Evolutionary conservation across 2,888 invertebrate genomes (phyloP).

Genomic region (Ditula angustiorana): DNA sequence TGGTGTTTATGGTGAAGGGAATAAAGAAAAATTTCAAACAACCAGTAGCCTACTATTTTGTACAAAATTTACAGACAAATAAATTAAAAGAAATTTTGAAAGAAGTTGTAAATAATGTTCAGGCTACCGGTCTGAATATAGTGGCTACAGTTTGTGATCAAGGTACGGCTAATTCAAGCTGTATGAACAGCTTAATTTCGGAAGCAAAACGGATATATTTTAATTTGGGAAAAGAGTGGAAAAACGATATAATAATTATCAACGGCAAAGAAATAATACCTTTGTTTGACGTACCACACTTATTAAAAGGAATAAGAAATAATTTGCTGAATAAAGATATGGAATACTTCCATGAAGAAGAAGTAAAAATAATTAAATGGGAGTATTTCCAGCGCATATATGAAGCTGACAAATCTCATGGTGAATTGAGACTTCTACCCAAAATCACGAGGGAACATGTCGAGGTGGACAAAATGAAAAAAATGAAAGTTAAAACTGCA

Average conservation of each 20-base stretch:
- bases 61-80: conserved; percentile 12
- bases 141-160: conserved; percentile 42
- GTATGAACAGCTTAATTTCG: conserved; percentile 28
- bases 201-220: conserved; percentile 25
- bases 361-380: conserved; percentile 34
- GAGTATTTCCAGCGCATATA: conserved; percentile 18
- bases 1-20: conserved; percentile 43
- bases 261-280: conserved; percentile 28
- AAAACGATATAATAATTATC: conserved; percentile 14
- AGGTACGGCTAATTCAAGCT: conserved; percentile 29
- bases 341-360: conserved; percentile 16
- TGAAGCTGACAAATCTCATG: conserved; percentile 18
- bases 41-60: conserved; percentile 43
- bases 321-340: conserved; percentile 44
- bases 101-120: conserved; percentile 10
- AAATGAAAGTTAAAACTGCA: conserved; percentile 39
- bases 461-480: conserved; percentile 22
- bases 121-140: conserved; percentile 34
- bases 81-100: conserved; percentile 33
- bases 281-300: conserved; percentile 41
- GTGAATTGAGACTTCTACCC: conserved; percentile 32
- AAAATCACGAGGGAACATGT: conserved; percentile 37
- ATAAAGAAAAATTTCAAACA: conserved; percentile 44
- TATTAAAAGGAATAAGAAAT: conserved; percentile 42
- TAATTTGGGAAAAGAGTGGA: conserved; percentile 15